Evolutionary conservation across 1,140 invertebrate species (phyloP).

Genomic region (Paralvinella palmiformis): DNA sequence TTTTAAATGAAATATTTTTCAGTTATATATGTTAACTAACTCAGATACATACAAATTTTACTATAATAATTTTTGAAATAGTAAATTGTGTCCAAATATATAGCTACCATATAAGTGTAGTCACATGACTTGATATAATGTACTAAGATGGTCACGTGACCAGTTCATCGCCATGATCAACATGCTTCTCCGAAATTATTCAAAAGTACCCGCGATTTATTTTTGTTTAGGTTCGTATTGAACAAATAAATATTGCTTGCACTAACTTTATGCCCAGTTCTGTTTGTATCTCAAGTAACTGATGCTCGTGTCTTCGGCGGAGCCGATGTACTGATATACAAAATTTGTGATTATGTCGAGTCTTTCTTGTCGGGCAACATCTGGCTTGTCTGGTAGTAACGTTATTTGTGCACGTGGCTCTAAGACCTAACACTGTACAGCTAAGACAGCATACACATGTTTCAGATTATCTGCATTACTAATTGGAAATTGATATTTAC

Average conservation of each 20-base stretch:
- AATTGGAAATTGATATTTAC: too few relatives aligned
- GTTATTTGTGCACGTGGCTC: too few relatives aligned
- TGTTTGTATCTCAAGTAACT: neutral
- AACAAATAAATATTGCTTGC: conserved; percentile 1
- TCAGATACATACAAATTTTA: neutral
- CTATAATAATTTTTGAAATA: neutral
- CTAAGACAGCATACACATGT: too few relatives aligned
- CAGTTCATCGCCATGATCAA: conserved; percentile 37
- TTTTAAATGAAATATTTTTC: neutral
- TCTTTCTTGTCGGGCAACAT: too few relatives aligned
- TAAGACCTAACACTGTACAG: too few relatives aligned
- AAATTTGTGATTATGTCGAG: too few relatives aligned
- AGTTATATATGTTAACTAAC: neutral
- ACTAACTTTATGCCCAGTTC: neutral
- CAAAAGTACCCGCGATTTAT: neutral
- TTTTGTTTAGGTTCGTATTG: neutral
- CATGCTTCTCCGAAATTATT: neutral
- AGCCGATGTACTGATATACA: neutral
- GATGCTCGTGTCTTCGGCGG: neutral
- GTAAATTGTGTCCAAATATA: neutral
- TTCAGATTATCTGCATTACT: too few relatives aligned
- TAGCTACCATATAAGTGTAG: conserved; percentile 3
- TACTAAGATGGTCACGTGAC: conserved; percentile 47
- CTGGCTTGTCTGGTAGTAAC: too few relatives aligned
- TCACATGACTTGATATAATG: conserved; percentile 46